Evolutionary conservation across 2,888 invertebrate species (phyloP).

Genomic region (Tinea pellionella): DNA sequence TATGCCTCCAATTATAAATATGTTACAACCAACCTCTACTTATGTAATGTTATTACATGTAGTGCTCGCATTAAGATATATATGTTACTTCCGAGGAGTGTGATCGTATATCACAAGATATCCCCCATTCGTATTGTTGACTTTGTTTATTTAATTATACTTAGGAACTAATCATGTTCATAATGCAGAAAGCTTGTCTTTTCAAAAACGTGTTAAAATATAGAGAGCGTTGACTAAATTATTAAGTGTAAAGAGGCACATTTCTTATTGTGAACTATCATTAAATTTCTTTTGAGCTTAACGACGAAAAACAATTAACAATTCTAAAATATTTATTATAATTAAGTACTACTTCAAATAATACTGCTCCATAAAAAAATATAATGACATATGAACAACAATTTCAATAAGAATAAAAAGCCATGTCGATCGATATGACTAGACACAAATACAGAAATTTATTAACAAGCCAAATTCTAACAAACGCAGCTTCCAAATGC

Average conservation of each 20-base stretch:
- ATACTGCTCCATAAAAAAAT: not conserved
- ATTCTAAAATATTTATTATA: not conserved
- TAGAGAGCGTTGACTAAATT: conserved; percentile 8
- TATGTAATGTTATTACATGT: no score
- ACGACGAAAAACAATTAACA: not conserved
- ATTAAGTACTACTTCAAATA: conserved; percentile 1
- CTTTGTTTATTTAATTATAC: not conserved
- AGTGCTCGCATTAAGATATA: not conserved
- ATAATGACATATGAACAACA: not conserved
- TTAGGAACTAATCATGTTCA: not conserved
- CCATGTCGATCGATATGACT: conserved; percentile 5
- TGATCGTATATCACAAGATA: not conserved
- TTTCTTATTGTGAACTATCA: conserved; percentile 1
- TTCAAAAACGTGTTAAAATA: not conserved
- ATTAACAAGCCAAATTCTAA: not conserved
- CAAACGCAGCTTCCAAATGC: not conserved
- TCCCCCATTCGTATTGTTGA: not conserved
- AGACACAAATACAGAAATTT: not conserved
- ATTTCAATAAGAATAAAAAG: not conserved
- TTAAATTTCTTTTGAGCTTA: conserved; percentile 1
- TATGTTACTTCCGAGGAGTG: not conserved
- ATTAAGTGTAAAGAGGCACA: conserved; percentile 2
- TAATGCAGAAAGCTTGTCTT: conserved; percentile 1
- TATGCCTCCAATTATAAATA: not conserved
- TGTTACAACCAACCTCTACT: not conserved